phyloP scores from a whole-genome alignment of 2,888 invertebrate genomes.

The Melieria crassipennis region DNA sequence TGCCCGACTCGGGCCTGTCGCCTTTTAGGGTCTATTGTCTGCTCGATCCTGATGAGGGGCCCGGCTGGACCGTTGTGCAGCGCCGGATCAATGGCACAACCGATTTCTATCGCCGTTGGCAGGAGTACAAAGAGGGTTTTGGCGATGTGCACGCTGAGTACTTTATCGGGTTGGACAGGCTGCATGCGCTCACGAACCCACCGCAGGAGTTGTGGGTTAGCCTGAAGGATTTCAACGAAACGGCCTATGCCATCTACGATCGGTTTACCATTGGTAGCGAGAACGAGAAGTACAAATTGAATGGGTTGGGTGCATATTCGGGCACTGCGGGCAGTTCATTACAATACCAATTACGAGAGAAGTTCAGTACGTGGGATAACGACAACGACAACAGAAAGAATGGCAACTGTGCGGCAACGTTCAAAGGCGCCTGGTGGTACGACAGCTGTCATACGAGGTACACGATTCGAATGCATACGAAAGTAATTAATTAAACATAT shows the following conservation, averaged over 20 bases:
- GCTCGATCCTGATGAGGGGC: neutral
- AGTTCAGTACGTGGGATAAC: neutral
- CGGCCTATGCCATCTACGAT: neutral
- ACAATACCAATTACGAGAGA: neutral
- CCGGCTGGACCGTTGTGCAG: constrained; percentile 1
- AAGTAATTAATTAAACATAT: neutral
- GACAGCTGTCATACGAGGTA: neutral
- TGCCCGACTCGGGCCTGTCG: neutral
- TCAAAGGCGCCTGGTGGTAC: constrained; percentile 9
- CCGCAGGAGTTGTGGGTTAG: neutral
- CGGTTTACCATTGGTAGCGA: neutral
- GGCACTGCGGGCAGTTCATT: neutral
- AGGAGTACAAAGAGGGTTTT: neutral
- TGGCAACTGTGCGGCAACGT: neutral
- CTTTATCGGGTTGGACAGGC: neutral
- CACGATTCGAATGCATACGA: too few relatives aligned
- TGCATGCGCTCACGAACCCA: neutral
- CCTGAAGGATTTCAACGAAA: neutral
- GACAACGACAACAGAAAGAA: neutral
- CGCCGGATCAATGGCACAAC: neutral
- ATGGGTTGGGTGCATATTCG: neutral
- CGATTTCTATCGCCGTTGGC: constrained; percentile 7
- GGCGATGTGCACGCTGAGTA: neutral
- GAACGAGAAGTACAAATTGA: neutral
- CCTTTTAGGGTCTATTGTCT: neutral